Evolutionary conservation across 2,888 invertebrate genomes (phyloP), one percentile per base, ranked within the genome.

Genomic region (Unio delphinus): DNA sequence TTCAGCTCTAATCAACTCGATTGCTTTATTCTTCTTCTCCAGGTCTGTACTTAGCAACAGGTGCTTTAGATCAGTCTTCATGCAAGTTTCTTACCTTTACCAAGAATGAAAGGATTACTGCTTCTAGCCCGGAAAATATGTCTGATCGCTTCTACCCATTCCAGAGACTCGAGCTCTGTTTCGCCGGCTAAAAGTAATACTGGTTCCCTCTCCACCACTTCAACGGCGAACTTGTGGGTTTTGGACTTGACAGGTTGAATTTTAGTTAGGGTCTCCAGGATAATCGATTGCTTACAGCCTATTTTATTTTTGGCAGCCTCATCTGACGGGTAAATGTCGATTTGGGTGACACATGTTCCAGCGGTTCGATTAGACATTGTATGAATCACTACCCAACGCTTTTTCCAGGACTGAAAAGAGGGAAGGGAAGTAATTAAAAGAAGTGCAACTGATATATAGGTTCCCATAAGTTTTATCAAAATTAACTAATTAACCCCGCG

Each of bases 221-320:
- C 82, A 64, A 86, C 83, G n/a, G 86, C 86, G 67, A 80, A 73
- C 17, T 70, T 72, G 57, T 77, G 84, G 11, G 83, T 85, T 73
- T 80, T 81, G 45, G 85, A 85, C 55, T 76, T 79, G 6, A 83
- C 78, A 56, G 68, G 57, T 67, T 82, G 77, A 28, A 86, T 75
- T 23, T 69, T 75, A 34, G 80, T 82, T 57, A 86, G 80, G 67
- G 80, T 77, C 55, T 86, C 85, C 26, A 86, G 72, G 11, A 86
- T 76, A 60, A 82, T 81, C 8, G 85, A 84, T 57, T 70, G 75
- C 61, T 81, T 83, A 69, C 85, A 84, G 7, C 68, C 64, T 11
- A 79, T 73, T 8, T 75, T 64, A 18, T 66, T 70, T 17, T 62
- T 72, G 30, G 81, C 73, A 7, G 78, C 67, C n/a, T 73, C 69